A percentile compares a stretch with the other conserved stretches of the same genome.
These are phyloP conservation scores for Motacilla tschutschensis DNA, from an alignment of 2,113 vertebrate species.

Conservation along the genomic window DNA sequence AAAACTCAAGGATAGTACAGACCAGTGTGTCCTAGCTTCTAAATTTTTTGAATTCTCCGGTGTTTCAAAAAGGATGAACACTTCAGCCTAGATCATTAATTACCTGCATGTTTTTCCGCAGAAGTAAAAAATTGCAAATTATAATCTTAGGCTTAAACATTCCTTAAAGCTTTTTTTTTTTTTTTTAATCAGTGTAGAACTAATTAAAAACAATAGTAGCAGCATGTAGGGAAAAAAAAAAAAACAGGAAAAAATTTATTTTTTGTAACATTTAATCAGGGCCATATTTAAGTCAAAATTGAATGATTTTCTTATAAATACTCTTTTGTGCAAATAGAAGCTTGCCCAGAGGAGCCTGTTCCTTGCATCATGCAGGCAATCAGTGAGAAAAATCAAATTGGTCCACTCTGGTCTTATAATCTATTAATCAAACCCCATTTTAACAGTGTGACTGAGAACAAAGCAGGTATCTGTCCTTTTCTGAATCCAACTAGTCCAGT, in stretches of 20 bases:
- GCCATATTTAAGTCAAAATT: background rate
- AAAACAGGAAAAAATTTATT: background rate
- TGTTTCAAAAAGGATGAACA: background rate
- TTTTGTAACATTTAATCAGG: background rate
- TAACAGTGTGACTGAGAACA: background rate
- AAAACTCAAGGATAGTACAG: background rate
- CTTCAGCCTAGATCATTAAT: background rate
- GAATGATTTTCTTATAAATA: background rate
- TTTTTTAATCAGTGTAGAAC: background rate
- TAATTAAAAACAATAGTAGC: background rate
- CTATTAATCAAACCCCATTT: background rate
- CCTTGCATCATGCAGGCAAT: background rate
- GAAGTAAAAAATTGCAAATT: background rate
- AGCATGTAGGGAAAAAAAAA: background rate
- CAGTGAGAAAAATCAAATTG: background rate
- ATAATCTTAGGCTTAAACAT: background rate
- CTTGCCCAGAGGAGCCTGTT: background rate
- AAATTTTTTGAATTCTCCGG: slow-evolving; percentile 2
- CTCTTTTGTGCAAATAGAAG: background rate
- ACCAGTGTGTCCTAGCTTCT: background rate
- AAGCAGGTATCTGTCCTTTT: background rate
- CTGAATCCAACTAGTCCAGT: background rate
- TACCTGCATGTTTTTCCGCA: background rate
- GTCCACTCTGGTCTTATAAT: background rate
- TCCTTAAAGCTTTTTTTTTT: background rate